Evolutionary conservation across 2,888 invertebrate species (phyloP).

Genomic region (Chelonus formosanus): DNA sequence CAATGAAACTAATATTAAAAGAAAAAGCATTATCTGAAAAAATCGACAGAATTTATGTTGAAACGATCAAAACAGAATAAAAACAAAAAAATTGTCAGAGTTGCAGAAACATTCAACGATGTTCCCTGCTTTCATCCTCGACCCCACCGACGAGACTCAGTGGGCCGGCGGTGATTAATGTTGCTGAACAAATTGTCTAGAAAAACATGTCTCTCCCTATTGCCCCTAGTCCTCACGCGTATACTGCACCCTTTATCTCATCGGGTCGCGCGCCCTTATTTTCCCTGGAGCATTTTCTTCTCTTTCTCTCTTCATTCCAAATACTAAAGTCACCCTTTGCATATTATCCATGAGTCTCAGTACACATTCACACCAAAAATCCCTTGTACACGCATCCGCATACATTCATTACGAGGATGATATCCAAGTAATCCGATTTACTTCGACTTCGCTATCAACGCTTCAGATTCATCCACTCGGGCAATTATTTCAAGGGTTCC

Average conservation of each 20-base stretch:
- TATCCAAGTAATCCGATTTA: slow-evolving; percentile 65
- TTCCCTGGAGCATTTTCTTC: slow-evolving; percentile 29
- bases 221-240: slow-evolving; percentile 43
- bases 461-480: slow-evolving; percentile 55
- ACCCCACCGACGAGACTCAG: slow-evolving; percentile 39
- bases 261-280: slow-evolving; percentile 57
- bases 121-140: slow-evolving; percentile 34
- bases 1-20: not conserved
- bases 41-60: not conserved
- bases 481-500: slow-evolving; percentile 57
- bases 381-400: slow-evolving; percentile 37
- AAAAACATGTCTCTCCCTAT: slow-evolving; percentile 66
- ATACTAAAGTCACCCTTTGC: not conserved
- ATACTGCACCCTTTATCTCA: slow-evolving; percentile 62
- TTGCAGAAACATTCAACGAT: slow-evolving; percentile 28
- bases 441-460: slow-evolving; percentile 64
- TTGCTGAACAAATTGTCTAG: slow-evolving; percentile 68
- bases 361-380: slow-evolving; percentile 27
- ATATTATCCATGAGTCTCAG: slow-evolving; percentile 6
- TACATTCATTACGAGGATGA: slow-evolving; percentile 64
- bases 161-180: slow-evolving; percentile 64
- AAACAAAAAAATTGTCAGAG: slow-evolving; percentile 8
- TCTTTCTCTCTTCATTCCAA: slow-evolving; percentile 26
- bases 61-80: not conserved
- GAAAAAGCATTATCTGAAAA: not conserved